These are phyloP conservation scores for Ophioderma brevispina DNA, from an alignment of 35 echinoderm and acorn worm genomes.

Conservation along the genomic window DNA sequence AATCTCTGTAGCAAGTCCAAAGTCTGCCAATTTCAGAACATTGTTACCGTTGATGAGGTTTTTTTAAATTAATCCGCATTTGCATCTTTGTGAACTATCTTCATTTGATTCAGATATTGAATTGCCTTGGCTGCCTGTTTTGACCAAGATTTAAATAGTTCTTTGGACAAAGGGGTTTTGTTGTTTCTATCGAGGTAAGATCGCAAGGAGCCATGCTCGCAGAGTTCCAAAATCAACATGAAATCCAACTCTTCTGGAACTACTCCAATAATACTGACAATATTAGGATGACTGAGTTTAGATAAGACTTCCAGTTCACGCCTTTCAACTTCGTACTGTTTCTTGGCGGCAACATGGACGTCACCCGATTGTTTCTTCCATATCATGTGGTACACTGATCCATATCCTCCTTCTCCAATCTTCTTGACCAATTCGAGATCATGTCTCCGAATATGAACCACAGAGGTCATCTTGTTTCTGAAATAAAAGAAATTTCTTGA, in stretches of 20 bases:
- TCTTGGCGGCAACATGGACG: background rate
- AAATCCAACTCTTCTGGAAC: background rate
- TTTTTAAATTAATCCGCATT: slow-evolving; percentile 1
- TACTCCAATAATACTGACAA: background rate
- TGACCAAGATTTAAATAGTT: background rate
- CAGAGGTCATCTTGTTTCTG: background rate
- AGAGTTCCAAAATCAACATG: background rate
- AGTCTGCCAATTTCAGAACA: background rate
- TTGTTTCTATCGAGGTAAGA: background rate
- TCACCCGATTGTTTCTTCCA: background rate
- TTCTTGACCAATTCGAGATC: background rate
- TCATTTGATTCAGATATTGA: slow-evolving; percentile 2
- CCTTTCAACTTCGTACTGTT: background rate
- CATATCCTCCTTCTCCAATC: background rate
- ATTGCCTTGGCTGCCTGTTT: background rate
- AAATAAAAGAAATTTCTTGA: too few relatives aligned
- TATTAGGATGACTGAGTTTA: background rate
- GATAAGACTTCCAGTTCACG: background rate
- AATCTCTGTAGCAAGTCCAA: background rate
- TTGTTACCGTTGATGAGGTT: background rate
- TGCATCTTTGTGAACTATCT: background rate
- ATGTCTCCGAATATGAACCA: background rate
- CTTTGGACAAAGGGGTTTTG: background rate
- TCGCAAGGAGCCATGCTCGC: background rate
- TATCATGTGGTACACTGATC: background rate